phyloP scores from a whole-genome alignment of 2,113 vertebrate genomes.

The Varanus salvator region DNA sequence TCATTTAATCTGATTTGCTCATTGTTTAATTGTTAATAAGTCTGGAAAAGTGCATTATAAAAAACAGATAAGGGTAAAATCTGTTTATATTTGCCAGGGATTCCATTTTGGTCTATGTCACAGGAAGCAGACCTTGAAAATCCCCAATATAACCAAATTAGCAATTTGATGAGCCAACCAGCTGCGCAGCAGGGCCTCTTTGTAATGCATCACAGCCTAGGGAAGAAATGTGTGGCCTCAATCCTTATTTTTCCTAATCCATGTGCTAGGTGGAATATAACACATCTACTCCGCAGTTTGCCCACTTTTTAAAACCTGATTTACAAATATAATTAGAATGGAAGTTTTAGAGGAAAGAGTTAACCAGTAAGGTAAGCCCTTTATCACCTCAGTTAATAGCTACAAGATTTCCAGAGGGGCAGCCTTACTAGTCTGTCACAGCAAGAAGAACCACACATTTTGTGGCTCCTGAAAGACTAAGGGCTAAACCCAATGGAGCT shows the following conservation, averaged over 20 bases:
- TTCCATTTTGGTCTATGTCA: conserved; percentile 54
- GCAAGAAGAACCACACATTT: too few relatives aligned
- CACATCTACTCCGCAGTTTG: background rate
- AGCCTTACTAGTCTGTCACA: background rate
- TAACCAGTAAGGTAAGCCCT: background rate
- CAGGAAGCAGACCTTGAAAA: conserved; percentile 55
- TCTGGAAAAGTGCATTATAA: conserved; percentile 24
- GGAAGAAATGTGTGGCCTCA: conserved; percentile 15
- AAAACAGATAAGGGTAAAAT: conserved; percentile 24
- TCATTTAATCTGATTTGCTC: conserved; percentile 21
- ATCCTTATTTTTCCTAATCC: background rate
- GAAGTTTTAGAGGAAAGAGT: background rate
- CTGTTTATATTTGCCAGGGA: conserved; percentile 53
- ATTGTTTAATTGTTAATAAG: conserved; percentile 6
- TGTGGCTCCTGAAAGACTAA: too few relatives aligned
- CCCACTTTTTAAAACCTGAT: background rate
- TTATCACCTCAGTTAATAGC: background rate
- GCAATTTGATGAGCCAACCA: conserved; percentile 53
- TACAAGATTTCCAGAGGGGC: background rate
- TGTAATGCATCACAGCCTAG: conserved; percentile 24
- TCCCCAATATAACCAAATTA: conserved; percentile 52
- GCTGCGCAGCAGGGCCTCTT: conserved; percentile 26
- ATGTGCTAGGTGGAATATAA: background rate
- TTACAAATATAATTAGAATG: background rate
- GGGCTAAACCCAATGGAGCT: too few relatives aligned